phyloP scores from a whole-genome alignment of 2,797 vertebrate genomes.

The Macropodus opercularis region DNA sequence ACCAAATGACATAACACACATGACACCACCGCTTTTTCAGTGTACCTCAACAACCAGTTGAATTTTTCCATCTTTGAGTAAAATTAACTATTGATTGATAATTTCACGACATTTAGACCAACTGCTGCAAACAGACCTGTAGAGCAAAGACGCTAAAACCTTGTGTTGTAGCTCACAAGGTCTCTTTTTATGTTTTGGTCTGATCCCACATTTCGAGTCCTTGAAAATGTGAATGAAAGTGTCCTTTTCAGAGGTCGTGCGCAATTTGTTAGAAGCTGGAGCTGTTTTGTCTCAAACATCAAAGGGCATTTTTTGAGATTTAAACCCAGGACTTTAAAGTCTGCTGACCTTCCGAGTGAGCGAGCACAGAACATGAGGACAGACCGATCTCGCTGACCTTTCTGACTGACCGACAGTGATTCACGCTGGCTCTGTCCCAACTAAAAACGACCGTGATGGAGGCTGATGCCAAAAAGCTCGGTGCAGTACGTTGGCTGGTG shows the following conservation, averaged over 20 bases:
- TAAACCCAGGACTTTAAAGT: conserved; percentile 43
- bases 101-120: conserved; percentile 48
- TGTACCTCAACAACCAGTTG: conserved; percentile 12
- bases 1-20: neutral
- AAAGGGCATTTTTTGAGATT: conserved; percentile 21
- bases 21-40: neutral
- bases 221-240: neutral
- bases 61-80: conserved; percentile 10
- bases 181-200: conserved; percentile 14
- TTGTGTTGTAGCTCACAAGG: neutral
- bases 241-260: neutral
- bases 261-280: conserved; percentile 7
- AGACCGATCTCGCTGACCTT: conserved; percentile 46
- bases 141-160: conserved; percentile 17
- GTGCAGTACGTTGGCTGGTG: conserved; percentile 26
- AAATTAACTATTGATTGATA: conserved; percentile 56
- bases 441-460: conserved; percentile 20
- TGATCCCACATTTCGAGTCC: neutral
- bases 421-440: conserved; percentile 26
- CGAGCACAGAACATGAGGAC: conserved; percentile 43
- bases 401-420: conserved; percentile 26
- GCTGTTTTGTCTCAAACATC: conserved; percentile 22
- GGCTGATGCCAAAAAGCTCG: conserved; percentile 31
- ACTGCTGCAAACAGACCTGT: conserved; percentile 31
- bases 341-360: conserved; percentile 50